These are phyloP conservation scores for Nephila pilipes DNA, from an alignment of 1,140 invertebrate genomes.

Conservation along the genomic window DNA sequence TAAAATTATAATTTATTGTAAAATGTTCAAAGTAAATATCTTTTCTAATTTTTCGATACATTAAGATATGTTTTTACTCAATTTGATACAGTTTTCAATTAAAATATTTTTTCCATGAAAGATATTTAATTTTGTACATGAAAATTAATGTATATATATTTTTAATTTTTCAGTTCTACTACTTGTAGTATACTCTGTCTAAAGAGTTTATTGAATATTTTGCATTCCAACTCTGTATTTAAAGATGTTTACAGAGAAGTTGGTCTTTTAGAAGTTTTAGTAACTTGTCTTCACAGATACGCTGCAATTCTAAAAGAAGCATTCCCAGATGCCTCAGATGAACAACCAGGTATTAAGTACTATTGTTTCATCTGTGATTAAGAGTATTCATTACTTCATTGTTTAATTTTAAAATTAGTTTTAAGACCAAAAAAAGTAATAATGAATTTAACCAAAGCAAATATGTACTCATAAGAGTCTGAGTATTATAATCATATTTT, in stretches of 20 bases:
- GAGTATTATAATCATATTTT: too few species aligned
- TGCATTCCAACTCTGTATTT: conserved; percentile 88
- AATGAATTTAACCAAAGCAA: too few species aligned
- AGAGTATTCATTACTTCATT: not conserved
- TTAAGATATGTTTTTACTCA: too few species aligned
- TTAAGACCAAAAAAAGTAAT: too few species aligned
- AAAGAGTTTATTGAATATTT: conserved; percentile 92
- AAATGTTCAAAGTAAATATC: too few species aligned
- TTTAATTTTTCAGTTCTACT: conserved; percentile 80
- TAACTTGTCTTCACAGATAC: conserved; percentile 94
- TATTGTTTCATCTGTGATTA: not conserved
- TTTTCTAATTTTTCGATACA: too few species aligned
- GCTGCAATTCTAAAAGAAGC: conserved; percentile 89
- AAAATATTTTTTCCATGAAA: not conserved
- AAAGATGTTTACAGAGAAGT: conserved; percentile 99
- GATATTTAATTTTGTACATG: not conserved
- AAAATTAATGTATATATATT: not conserved
- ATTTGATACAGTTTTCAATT: too few species aligned
- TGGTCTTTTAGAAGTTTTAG: conserved; percentile 97
- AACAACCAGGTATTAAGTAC: conserved; percentile 78
- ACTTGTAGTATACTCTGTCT: conserved; percentile 92
- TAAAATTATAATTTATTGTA: too few species aligned
- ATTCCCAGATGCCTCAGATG: conserved; percentile 81
- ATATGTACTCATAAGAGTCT: too few species aligned
- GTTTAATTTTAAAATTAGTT: too few species aligned